Evolutionary conservation across 1,140 invertebrate species (phyloP).

Genomic region (Scaptomyza pallida): DNA sequence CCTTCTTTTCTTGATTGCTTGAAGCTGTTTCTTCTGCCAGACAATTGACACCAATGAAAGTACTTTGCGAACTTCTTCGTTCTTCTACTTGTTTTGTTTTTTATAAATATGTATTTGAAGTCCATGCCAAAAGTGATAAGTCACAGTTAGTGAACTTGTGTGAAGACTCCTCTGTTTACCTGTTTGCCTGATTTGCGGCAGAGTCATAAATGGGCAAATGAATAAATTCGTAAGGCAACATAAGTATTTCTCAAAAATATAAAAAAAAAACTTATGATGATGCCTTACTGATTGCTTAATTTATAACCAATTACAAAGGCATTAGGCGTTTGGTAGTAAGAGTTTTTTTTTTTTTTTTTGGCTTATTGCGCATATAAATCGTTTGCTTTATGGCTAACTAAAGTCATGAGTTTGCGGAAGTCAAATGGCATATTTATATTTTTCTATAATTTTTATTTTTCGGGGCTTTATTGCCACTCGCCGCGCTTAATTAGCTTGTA

Average conservation of each 20-base stretch:
- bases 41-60: conserved; percentile 68
- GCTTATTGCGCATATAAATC: conserved; percentile 78
- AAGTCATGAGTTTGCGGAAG: conserved; percentile 62
- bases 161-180: conserved; percentile 18
- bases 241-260: neutral
- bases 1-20: neutral
- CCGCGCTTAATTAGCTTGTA: conserved; percentile 77
- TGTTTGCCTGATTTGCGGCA: neutral
- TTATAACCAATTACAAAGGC: conserved; percentile 80
- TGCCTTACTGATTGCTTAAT: conserved; percentile 69
- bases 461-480: conserved; percentile 56
- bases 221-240: neutral
- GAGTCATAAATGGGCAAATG: neutral
- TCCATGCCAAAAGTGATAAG: conserved; percentile 26
- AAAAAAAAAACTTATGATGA: conserved; percentile 15
- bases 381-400: conserved; percentile 57
- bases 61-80: conserved; percentile 11
- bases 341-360: conserved; percentile 50
- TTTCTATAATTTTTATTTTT: neutral
- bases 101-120: conserved; percentile 16
- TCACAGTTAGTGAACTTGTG: conserved; percentile 67
- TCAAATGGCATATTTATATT: conserved; percentile 29
- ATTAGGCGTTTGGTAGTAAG: conserved; percentile 53
- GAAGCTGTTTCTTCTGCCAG: conserved; percentile 12
- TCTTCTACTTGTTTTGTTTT: neutral